Conservation (phyloP, 2,113 vertebrate genomes). For the Callopanchax toddi region DNA sequence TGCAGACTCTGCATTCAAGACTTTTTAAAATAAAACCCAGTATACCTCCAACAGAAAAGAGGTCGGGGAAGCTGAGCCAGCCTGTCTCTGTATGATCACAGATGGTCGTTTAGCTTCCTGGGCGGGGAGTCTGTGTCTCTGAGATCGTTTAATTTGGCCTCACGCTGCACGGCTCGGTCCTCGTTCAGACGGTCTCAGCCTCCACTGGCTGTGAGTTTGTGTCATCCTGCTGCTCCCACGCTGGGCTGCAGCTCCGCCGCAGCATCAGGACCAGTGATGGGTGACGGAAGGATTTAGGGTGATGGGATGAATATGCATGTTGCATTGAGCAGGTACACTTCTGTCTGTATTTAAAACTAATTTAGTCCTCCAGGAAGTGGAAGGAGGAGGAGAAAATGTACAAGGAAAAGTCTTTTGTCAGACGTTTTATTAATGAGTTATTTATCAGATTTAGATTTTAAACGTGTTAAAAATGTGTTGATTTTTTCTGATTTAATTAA, state of each 20-base stretch:
- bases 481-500: too few species aligned
- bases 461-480: too few species aligned
- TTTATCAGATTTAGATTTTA: too few species aligned
- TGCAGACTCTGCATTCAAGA: too few species aligned
- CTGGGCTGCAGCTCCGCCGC: too few species aligned
- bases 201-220: conserved; percentile 53
- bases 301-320: background rate
- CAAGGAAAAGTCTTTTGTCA: too few species aligned
- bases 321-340: too few species aligned
- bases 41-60: background rate
- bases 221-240: conserved; percentile 50
- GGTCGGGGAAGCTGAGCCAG: conserved; percentile 54
- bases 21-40: background rate
- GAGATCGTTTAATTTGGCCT: conserved; percentile 73
- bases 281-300: background rate
- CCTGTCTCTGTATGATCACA: conserved; percentile 72
- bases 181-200: conserved; percentile 40
- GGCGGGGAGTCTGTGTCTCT: conserved; percentile 69
- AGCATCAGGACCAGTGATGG: too few species aligned
- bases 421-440: too few species aligned
- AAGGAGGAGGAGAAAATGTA: too few species aligned
- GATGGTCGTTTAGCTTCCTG: conserved; percentile 83
- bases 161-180: conserved; percentile 49
- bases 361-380: too few species aligned
- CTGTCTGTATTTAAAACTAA: too few species aligned